Evolutionary conservation across 2,797 vertebrate species (phyloP).

Genomic region (Gila robusta): DNA sequence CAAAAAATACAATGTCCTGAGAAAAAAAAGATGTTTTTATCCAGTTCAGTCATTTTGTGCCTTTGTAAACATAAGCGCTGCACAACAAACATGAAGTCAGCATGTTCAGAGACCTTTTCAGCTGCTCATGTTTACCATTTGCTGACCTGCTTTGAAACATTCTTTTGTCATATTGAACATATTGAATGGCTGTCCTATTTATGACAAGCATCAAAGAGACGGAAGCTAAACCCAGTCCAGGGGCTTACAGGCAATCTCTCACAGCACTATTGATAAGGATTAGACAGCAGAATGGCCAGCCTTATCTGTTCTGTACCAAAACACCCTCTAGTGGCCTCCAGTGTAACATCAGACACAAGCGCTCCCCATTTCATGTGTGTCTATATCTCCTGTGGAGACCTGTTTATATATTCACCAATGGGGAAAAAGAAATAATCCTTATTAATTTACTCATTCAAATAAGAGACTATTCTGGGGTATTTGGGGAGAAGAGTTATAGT

Average conservation of each 20-base stretch:
- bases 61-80: neutral
- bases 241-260: conserved; percentile 37
- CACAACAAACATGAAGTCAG: conserved; percentile 16
- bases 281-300: conserved; percentile 50
- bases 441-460: conserved; percentile 3
- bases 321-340: conserved; percentile 67
- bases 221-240: conserved; percentile 29
- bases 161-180: conserved; percentile 24
- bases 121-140: conserved; percentile 30
- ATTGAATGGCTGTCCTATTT: conserved; percentile 37
- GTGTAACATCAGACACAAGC: conserved; percentile 49
- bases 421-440: conserved; percentile 14
- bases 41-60: neutral
- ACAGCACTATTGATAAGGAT: conserved; percentile 50
- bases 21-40: neutral
- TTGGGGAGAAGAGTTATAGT: conserved; percentile 37
- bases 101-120: neutral
- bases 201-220: conserved; percentile 34
- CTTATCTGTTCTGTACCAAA: conserved; percentile 60
- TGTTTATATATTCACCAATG: conserved; percentile 43
- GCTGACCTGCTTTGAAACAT: conserved; percentile 24
- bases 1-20: neutral
- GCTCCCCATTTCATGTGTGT: conserved; percentile 32
- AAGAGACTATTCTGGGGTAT: conserved; percentile 43
- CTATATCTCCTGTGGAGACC: conserved; percentile 21